Evolutionary conservation across 2,113 vertebrate species (phyloP), one percentile per base, ranked within the genome.

Genomic region (Seriola aureovittata): DNA sequence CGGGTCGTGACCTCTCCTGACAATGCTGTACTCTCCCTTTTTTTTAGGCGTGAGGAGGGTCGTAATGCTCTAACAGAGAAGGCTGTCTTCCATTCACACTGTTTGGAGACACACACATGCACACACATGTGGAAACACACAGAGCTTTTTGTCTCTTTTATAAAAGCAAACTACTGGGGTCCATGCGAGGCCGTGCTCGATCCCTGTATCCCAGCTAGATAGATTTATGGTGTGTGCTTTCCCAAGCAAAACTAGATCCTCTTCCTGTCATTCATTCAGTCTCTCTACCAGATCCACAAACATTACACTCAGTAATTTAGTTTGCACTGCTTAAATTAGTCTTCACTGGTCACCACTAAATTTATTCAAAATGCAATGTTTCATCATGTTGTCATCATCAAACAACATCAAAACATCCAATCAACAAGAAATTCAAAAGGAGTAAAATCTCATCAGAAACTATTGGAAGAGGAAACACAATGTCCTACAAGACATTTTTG

Each of bases 111-210:
- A 58, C 46, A 87, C 79, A 48, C n/a, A 57, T 65, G 71, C 74
- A 76, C 85, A 87, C 85, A 81, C 80, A 85, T 65, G 57, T 48
- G 36, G 75, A 82, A 81, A 77, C 71, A 91, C 90, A 93, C 90
- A 89, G 88, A 87, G 85, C 85, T 79, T 72, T 81, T 88, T 94
- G 88, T 90, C 80, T 90, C 75, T 40, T 91, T 90, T 85, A 74
- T 60, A 65, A n/a, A 73, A 34, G 75, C 76, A 92, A 87, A 93
- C 92, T 93, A 81, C 40, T 34, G 62, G 54, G 46, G 58, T 81
- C 82, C 88, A 29, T 91, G 83, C 58, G n/a, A 55, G 67, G 50
- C 71, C 32, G 59, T 63, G 58, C 34, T 1, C 23, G 11, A 42
- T 42, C 54, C 25, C 48, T 32, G 21, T 36, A 9, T 67, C 58